Evolutionary conservation across 2,888 invertebrate genomes (phyloP).

Genomic region (Zootermopsis nevadensis): DNA sequence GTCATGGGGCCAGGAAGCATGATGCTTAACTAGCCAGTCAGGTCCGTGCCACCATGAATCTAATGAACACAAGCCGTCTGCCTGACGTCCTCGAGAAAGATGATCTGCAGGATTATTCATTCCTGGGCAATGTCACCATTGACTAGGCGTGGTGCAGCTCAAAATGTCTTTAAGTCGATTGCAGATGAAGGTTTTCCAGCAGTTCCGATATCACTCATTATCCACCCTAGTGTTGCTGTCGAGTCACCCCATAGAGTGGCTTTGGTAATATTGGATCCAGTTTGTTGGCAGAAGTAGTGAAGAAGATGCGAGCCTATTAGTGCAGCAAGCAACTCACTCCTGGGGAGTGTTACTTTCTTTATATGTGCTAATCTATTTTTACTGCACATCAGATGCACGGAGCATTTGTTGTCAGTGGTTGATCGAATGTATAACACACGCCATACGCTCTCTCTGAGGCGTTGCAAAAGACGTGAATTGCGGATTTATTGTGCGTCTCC

Average conservation of each 20-base stretch:
- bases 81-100: not conserved
- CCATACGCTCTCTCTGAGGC: conserved; percentile 25
- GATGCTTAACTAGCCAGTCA: not conserved
- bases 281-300: not conserved
- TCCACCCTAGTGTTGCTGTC: not conserved
- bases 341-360: conserved; percentile 7
- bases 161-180: not conserved
- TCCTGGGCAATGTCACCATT: conserved; percentile 26
- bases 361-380: not conserved
- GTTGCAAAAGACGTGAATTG: not conserved
- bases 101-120: not conserved
- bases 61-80: not conserved
- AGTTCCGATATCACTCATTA: not conserved
- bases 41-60: not conserved
- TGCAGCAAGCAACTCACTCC: not conserved
- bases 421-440: not conserved
- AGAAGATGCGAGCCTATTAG: not conserved
- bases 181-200: not conserved
- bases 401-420: not conserved
- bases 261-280: not conserved
- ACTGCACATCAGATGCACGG: not conserved
- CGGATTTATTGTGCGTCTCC: not conserved
- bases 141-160: not conserved
- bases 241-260: not conserved
- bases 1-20: too few species aligned